Conservation (phyloP, 2,797 vertebrate genomes). For the Petrocephalus schoutedeni region DNA sequence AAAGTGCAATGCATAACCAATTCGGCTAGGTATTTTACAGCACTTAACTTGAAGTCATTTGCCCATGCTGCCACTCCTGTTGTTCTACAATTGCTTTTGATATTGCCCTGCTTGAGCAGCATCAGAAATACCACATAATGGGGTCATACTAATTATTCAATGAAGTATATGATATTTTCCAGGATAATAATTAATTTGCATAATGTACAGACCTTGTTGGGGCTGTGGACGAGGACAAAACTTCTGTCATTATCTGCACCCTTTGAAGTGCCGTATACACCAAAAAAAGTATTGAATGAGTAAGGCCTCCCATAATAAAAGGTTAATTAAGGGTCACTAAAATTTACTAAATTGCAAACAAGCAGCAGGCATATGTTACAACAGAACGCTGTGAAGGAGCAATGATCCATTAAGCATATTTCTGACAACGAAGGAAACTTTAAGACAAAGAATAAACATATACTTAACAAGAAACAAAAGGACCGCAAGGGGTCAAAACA, state of each 20-base stretch:
- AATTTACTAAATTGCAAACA: background rate
- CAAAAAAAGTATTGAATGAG: background rate
- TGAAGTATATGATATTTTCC: background rate
- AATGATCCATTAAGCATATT: background rate
- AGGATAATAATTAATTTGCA: background rate
- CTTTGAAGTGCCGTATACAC: background rate
- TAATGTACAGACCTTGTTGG: background rate
- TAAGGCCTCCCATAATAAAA: background rate
- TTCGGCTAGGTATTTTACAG: background rate
- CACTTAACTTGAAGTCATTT: background rate
- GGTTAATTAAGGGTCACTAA: background rate
- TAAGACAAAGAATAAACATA: background rate
- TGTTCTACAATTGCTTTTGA: background rate
- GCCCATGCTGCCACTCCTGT: background rate
- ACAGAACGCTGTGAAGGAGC: background rate
- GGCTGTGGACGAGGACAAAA: background rate
- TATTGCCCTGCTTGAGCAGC: background rate
- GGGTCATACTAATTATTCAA: background rate
- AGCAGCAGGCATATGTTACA: background rate
- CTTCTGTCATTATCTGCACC: background rate
- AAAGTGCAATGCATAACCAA: slow-evolving; percentile 15
- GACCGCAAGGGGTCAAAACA: background rate
- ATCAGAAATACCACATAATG: background rate
- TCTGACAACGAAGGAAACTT: background rate
- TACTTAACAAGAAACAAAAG: background rate